Base-by-base conservation (phyloP, 2,797 vertebrate genomes). In the Ptychobarbus kaznakovi region DNA sequence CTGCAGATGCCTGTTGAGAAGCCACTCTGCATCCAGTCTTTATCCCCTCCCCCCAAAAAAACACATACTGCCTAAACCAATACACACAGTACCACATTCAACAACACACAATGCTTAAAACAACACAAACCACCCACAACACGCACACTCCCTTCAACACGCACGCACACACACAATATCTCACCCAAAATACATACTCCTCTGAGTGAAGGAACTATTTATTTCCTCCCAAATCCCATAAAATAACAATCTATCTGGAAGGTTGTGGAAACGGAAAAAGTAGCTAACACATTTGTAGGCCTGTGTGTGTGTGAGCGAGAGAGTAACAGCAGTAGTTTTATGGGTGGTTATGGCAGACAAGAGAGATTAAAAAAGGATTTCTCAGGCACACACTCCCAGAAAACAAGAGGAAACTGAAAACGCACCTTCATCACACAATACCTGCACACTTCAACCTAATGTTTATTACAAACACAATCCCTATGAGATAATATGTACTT, bases 141-240 rank as follows among this genome's bases (percentile, higher is more conserved):
- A 77, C 35, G 53, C 32, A 65, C 13, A 44, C 12, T 74, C 20
- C 40, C 70, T 32, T 61, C 18, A 82, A 65, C 81, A 74, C 70
- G 65, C 38, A 72, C 51, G 15, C 16, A 13, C 12, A 44, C 42
- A 44, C 42, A 44, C 42, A 12, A 9, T 28, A 16, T 61, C 28
- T n/a, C 42, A 49, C 13, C 25, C 53, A 82, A 74, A 82, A 74
- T 82, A 74, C 69, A 74, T 82, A 74, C 69, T 86, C 75, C 83
- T 89, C 85, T 82, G 65, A 86, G 53, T 86, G 40, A 86, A 82
- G 79, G 87, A 89, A 91, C 68, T 82, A 89, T 87, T 87, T 89
- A 88, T 90, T 88, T 89, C 86, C 84, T 61, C 73, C 68, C 51
- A 85, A 86, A 84, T 82, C 85, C 79, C 73, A 84, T 84, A 77